A percentile compares a stretch with the other conserved stretches of the same genome.
Conservation (phyloP, 2,113 vertebrate species). For the human (Homo sapiens) region DNA sequence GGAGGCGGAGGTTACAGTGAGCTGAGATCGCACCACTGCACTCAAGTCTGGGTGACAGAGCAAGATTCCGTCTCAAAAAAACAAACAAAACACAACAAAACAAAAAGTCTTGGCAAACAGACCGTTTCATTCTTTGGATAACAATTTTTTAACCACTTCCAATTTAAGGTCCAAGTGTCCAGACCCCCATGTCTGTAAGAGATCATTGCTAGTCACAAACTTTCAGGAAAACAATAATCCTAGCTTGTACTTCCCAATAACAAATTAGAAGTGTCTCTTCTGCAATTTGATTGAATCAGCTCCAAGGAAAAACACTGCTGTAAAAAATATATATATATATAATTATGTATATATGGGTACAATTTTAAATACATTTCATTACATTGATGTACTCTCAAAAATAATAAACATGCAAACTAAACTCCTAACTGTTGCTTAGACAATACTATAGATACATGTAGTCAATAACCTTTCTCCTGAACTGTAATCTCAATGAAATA, state of each 20-base stretch:
- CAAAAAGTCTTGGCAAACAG: background rate
- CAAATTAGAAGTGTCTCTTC: background rate
- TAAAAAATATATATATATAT: background rate
- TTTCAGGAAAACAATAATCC: background rate
- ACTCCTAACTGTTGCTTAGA: background rate
- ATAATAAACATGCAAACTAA: background rate
- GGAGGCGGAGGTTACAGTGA: too few relatives aligned
- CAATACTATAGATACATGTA: background rate
- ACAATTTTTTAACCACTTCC: background rate
- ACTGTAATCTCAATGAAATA: slow-evolving; percentile 13
- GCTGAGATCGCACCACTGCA: too few relatives aligned
- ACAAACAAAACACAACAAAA: too few relatives aligned
- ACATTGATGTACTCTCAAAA: background rate
- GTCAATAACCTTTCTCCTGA: background rate
- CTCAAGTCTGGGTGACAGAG: too few relatives aligned
- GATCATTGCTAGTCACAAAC: background rate
- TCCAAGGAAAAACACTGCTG: background rate
- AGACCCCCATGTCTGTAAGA: background rate
- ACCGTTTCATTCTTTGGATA: background rate
- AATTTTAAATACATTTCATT: background rate
- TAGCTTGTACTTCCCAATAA: background rate
- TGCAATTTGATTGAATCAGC: background rate
- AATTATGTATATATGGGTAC: background rate
- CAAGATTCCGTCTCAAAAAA: too few relatives aligned
- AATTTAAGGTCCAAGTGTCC: background rate